Conservation (phyloP, 2,113 vertebrate genomes). For the Antennarius striatus region DNA sequence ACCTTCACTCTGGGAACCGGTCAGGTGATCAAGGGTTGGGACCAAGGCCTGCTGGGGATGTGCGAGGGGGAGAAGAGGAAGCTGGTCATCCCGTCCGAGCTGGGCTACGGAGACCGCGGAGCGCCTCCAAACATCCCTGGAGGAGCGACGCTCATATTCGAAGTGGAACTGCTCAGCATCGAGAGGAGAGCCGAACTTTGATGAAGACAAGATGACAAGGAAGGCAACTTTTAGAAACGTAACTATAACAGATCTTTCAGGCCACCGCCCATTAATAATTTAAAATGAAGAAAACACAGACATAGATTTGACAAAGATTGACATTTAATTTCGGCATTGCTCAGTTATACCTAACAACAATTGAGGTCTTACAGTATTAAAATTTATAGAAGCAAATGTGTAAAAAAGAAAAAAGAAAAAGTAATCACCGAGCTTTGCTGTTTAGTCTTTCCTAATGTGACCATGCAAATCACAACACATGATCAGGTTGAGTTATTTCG, state of each 20-base stretch:
- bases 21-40: constrained; percentile 95
- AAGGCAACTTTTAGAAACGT: constrained; percentile 5
- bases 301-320: no score
- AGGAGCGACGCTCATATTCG: constrained; percentile 89
- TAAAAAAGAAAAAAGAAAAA: no score
- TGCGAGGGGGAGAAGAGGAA: constrained; percentile 94
- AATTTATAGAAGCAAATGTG: no score
- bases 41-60: constrained; percentile 93
- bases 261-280: no score
- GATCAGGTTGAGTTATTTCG: no score
- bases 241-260: neutral
- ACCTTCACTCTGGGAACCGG: constrained; percentile 90
- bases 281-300: no score
- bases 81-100: constrained; percentile 89
- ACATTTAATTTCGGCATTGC: no score
- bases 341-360: no score
- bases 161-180: constrained; percentile 89
- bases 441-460: no score
- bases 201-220: constrained; percentile 1
- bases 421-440: no score
- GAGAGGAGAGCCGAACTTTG: constrained; percentile 87
- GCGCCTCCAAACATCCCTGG: constrained; percentile 93
- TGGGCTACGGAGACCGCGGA: constrained; percentile 90
- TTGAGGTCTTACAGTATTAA: no score
- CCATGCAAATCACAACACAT: no score